phyloP scores from a whole-genome alignment of 2,113 vertebrate species.

The Rhizomys pruinosus region DNA sequence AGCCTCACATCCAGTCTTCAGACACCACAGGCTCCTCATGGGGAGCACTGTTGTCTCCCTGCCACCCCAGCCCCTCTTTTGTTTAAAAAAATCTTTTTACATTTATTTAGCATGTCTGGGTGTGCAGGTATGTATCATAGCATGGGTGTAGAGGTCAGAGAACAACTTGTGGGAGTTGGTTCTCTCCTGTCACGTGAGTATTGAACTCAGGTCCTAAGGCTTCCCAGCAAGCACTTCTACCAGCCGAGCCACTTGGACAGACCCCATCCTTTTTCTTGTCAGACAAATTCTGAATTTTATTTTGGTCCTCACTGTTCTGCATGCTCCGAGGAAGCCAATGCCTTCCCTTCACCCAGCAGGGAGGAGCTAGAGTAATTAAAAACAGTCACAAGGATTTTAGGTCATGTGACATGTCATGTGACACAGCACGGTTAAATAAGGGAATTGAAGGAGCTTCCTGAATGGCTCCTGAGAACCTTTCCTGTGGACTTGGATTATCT shows the following conservation, averaged over 20 bases:
- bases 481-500: neutral
- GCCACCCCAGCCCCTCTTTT: too few species aligned
- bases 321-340: neutral
- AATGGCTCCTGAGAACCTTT: neutral
- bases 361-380: neutral
- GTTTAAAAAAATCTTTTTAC: neutral
- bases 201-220: neutral
- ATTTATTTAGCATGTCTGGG: neutral
- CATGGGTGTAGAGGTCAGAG: neutral
- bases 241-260: too few species aligned
- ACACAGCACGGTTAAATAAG: neutral
- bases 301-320: neutral
- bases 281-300: neutral
- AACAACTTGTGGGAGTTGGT: neutral
- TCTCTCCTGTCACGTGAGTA: too few species aligned
- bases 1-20: neutral
- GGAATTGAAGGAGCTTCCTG: neutral
- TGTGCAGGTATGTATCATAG: neutral
- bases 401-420: neutral
- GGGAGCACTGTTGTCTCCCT: neutral
- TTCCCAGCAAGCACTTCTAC: too few species aligned
- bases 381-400: neutral
- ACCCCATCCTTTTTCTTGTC: neutral
- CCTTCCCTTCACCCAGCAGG: too few species aligned
- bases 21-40: neutral